Conservation (phyloP, 2,888 invertebrate species). For the Cyrtodaria siliqua region DNA sequence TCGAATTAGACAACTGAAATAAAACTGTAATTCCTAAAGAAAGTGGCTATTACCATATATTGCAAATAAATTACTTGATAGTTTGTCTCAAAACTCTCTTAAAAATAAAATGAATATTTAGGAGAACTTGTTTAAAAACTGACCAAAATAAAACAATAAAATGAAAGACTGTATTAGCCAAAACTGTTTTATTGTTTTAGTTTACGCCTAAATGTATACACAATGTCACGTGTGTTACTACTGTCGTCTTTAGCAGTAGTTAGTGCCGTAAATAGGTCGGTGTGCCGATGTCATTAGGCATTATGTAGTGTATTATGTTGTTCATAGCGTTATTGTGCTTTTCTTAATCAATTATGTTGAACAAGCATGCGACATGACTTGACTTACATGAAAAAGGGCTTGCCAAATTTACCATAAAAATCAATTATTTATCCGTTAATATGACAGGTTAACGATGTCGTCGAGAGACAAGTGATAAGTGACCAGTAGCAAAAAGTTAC, state of each 20-base stretch:
- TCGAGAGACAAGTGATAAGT: conserved; percentile 1
- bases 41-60: too few relatives aligned
- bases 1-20: too few relatives aligned
- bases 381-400: not conserved
- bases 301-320: conserved; percentile 39
- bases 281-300: conserved; percentile 40
- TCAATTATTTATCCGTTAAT: conserved; percentile 58
- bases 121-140: too few relatives aligned
- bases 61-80: too few relatives aligned
- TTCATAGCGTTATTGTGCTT: conserved; percentile 16
- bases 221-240: conserved; percentile 40
- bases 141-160: too few relatives aligned
- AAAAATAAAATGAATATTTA: too few relatives aligned
- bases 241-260: conserved; percentile 32
- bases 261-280: conserved; percentile 42
- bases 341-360: conserved; percentile 35
- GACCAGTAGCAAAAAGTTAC: not conserved
- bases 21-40: too few relatives aligned
- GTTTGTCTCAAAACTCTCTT: too few relatives aligned
- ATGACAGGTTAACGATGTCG: conserved; percentile 39
- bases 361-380: conserved; percentile 4
- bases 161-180: too few relatives aligned
- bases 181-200: too few relatives aligned
- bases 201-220: too few relatives aligned
- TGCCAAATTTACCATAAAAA: conserved; percentile 42